phyloP scores from a whole-genome alignment of 2,113 vertebrate species.

The Plecotus auritus region DNA sequence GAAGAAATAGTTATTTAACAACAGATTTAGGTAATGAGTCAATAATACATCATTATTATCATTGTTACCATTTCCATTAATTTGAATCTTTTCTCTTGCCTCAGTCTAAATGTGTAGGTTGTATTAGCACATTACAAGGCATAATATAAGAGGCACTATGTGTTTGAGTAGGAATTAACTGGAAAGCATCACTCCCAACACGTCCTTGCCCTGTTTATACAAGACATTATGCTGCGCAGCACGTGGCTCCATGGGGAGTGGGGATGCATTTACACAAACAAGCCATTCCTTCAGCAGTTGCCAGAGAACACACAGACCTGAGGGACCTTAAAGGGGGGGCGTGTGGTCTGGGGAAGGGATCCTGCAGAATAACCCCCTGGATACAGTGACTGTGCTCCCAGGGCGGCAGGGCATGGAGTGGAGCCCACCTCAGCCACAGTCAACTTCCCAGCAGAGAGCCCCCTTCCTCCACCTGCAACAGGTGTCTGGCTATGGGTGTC shows the following conservation, averaged over 20 bases:
- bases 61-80: background rate
- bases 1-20: background rate
- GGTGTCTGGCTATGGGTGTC: conserved; percentile 40
- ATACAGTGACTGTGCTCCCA: accelerated
- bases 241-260: background rate
- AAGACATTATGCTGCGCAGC: background rate
- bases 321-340: accelerated
- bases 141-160: background rate
- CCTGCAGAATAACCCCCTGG: background rate
- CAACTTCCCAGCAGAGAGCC: background rate
- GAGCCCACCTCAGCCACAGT: background rate
- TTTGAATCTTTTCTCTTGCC: background rate
- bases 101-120: background rate
- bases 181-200: background rate
- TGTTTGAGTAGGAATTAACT: background rate
- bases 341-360: accelerated
- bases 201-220: background rate
- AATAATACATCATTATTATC: background rate
- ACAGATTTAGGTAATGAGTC: background rate
- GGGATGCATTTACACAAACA: background rate
- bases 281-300: background rate
- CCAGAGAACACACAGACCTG: accelerated
- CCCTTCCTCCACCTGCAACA: conserved; percentile 33
- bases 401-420: accelerated
- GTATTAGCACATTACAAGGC: background rate